Evolutionary conservation across 2,888 invertebrate genomes (phyloP), one percentile per base, ranked within the genome.

Genomic region (Glaucopsyche alexis): DNA sequence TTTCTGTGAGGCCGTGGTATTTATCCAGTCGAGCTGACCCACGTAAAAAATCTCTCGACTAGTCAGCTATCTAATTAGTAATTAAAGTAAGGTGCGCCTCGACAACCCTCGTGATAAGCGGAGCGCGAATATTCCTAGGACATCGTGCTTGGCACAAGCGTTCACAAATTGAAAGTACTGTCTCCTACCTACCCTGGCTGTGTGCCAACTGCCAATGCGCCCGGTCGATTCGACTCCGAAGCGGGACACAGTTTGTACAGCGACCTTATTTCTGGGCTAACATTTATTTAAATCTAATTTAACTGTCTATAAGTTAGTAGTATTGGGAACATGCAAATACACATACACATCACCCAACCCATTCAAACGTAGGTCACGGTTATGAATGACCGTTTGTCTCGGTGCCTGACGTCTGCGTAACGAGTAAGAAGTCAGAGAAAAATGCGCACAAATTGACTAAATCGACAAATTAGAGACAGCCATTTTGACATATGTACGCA

Each of bases 161-260:
- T 83, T 82, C 77, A 80, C 82, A 80, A 84, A 84, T 85, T 83
- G 83, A 84, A 85, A 85, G 82, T 81, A 79, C 80, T 80, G 81
- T 80, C 80, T 80, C 79, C 79, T 80, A 80, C 77, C 75, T 79
- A 77, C 80, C 78, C 83, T 89, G 89, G 89, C 87, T 75, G 72
- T 49, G 74, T 83, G 89, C 89, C 89, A 88, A 85, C 78, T 83
- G 89, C 89, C 89, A 88, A 85, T 78, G 78, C 80, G 76, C 81
- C 80, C 81, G 89, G 88, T 89, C 89, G 89, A 89, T 89, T 79
- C 82, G 76, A 75, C 74, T 75, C 74, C 76, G 75, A 77, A 75
- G 74, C 76, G 75, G 77, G 76, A 73, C 77, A 79, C 73, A 52
- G 72, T 29, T 74, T 72, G 72, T 69, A 69, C 65, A n/a, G 72